Evolutionary conservation across 2,113 vertebrate genomes (phyloP), one percentile per base, ranked within the genome.

Genomic region (Axis porcinus): DNA sequence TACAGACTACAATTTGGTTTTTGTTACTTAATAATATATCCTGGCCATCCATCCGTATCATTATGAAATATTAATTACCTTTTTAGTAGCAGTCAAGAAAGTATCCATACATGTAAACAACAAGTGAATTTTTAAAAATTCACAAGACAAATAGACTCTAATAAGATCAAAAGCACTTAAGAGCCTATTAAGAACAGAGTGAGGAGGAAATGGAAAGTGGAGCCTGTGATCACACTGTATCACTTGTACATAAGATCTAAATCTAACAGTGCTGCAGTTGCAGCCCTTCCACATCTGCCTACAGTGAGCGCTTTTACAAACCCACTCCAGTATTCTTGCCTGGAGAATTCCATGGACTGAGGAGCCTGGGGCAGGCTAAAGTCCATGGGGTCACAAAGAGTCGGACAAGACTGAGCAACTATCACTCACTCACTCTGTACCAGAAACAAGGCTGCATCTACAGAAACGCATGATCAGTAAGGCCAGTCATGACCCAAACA

Each of bases 261-360:
- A 99, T 99, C 97, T 98, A 50, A 64, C 14, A 57, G 47, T 40
- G 92, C 43, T n/a, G 3, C 30, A 47, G 43, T 52, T 43, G 67
- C 28, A 40, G 55, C 95, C 76, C 78, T 89, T 50, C 74, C 89
- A 55, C 74, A 40, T 36, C 76, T 86, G 87, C 94, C 92, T 21
- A 88, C 36, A 62, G 85, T 1, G 74, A 62, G 86, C 0, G 81
- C 85, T 90, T 94, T 0, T 81, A 96, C 52, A 76, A 76, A 78
- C 9, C 43, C 67, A 83, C 83, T 70, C 47, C 62, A 70, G 67
- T 40, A 40, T 40, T 70, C 67, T 70, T 13, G 67, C n/a, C n/a
- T 70, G n/a, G n/a, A 70, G 67, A 40, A 70, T 23, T 40, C 67
- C 67, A 40, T 0, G 1, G n/a, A 23, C 19, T 40, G 67, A 40